Conservation (phyloP, 2,888 invertebrate species). For the Cheilosia impressa region DNA sequence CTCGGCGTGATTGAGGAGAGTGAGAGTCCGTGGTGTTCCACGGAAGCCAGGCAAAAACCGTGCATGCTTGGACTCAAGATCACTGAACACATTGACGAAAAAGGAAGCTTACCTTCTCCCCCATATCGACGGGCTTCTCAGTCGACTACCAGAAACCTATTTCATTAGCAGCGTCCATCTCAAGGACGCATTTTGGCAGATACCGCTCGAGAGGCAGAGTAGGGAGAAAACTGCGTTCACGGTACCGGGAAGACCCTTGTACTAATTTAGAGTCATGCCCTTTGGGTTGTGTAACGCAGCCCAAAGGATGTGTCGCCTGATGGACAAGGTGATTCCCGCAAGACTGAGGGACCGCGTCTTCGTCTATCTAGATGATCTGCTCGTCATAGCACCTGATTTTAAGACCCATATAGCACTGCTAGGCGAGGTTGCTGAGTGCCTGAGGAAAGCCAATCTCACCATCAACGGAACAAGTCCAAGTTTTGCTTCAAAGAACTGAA, state of each 20-base stretch:
- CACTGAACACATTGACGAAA: too few relatives aligned
- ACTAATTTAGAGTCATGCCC: conserved; percentile 43
- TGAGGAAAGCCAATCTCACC: too few relatives aligned
- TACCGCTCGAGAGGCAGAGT: background rate
- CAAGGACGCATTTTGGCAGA: too few relatives aligned
- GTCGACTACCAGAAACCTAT: too few relatives aligned
- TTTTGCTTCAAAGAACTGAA: too few relatives aligned
- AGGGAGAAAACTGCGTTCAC: background rate
- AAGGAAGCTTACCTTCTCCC: too few relatives aligned
- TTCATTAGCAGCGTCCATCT: too few relatives aligned
- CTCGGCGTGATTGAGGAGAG: conserved; percentile 67
- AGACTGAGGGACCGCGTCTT: background rate
- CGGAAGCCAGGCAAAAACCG: conserved; percentile 61
- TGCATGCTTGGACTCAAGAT: too few relatives aligned
- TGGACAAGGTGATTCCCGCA: conserved; percentile 21
- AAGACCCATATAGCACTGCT: conserved; percentile 14
- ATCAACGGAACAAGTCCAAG: too few relatives aligned
- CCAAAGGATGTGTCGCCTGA: conserved; percentile 56
- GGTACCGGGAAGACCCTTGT: background rate
- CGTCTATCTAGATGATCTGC: background rate
- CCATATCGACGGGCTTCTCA: too few relatives aligned
- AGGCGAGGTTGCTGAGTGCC: conserved; percentile 22
- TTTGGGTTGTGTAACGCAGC: conserved; percentile 50
- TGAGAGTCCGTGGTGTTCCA: conserved; percentile 77
- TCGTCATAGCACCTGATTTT: conserved; percentile 24